Conservation (phyloP, 2,797 vertebrate genomes). For the Dendrocincla fuliginosa region DNA sequence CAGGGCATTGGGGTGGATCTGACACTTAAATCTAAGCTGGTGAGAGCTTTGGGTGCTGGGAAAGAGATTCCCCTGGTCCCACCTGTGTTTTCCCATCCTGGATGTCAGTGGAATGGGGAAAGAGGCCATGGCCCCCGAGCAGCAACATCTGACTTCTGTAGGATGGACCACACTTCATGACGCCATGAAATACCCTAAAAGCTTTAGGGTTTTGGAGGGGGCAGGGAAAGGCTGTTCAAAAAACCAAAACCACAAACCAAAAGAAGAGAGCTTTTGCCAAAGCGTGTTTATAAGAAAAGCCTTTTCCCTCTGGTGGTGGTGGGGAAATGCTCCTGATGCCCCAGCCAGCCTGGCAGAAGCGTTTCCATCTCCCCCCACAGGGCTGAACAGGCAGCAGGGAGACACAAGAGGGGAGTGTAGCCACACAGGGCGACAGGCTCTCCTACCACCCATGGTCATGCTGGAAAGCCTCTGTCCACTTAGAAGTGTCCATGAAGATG, state of each 20-base stretch:
- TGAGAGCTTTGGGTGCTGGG: not conserved
- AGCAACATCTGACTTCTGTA: not conserved
- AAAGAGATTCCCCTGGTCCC: accelerated
- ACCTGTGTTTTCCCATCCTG: not conserved
- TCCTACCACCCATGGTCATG: constrained; percentile 60
- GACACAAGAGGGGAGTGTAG: accelerated
- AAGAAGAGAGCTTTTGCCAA: not conserved
- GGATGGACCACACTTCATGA: not conserved
- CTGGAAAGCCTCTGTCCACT: constrained; percentile 84
- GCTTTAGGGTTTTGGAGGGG: accelerated
- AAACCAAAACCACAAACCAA: not conserved
- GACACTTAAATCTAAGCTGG: not conserved
- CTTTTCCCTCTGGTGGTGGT: not conserved
- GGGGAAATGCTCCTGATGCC: not conserved
- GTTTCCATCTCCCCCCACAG: not conserved
- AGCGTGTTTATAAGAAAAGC: not conserved
- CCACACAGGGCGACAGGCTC: not conserved
- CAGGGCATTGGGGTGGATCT: accelerated
- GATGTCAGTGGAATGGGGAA: accelerated
- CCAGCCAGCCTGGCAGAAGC: not conserved
- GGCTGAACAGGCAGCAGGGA: not conserved
- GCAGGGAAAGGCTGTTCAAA: accelerated
- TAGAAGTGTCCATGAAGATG: constrained; percentile 88
- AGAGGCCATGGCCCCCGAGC: not conserved
- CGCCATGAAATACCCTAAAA: not conserved